phyloP scores from a whole-genome alignment of 2,888 invertebrate genomes.

The Galerucella nymphaeae region DNA sequence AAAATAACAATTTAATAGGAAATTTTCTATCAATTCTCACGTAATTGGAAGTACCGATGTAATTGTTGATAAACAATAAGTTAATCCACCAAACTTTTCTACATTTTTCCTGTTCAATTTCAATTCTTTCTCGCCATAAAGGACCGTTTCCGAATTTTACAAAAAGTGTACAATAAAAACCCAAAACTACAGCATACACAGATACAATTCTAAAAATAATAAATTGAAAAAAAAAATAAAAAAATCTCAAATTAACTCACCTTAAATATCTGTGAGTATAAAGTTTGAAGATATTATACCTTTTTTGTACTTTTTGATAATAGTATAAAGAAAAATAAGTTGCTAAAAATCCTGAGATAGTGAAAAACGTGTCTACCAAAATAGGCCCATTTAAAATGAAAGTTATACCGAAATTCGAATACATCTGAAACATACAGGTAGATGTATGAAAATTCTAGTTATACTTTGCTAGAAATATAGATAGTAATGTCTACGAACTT shows the following conservation, averaged over 20 bases:
- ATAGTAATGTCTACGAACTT: too few species aligned
- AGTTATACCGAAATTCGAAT: constrained; percentile 53
- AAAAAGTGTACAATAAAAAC: constrained; percentile 78
- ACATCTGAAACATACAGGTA: constrained; percentile 48
- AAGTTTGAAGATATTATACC: constrained; percentile 71
- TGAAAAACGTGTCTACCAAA: constrained; percentile 76
- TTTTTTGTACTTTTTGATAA: constrained; percentile 71
- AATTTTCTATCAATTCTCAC: constrained; percentile 60
- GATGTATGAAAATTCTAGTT: too few species aligned
- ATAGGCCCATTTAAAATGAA: constrained; percentile 75
- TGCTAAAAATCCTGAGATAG: constrained; percentile 77
- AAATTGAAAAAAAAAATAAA: too few species aligned
- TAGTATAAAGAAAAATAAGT: constrained; percentile 73
- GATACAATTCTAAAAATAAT: constrained; percentile 72
- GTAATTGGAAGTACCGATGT: constrained; percentile 71
- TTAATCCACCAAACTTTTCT: constrained; percentile 53
- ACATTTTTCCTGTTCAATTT: constrained; percentile 68
- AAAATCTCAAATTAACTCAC: constrained; percentile 58
- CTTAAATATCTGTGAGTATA: constrained; percentile 75
- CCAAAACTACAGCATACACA: constrained; percentile 75
- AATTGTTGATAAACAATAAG: constrained; percentile 78
- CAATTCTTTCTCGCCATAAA: constrained; percentile 73
- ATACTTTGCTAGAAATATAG: too few species aligned
- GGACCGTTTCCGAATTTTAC: constrained; percentile 78
- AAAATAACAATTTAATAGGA: not conserved